Base-by-base conservation (phyloP, 2,113 vertebrate genomes). In the Platysteira castanea region DNA sequence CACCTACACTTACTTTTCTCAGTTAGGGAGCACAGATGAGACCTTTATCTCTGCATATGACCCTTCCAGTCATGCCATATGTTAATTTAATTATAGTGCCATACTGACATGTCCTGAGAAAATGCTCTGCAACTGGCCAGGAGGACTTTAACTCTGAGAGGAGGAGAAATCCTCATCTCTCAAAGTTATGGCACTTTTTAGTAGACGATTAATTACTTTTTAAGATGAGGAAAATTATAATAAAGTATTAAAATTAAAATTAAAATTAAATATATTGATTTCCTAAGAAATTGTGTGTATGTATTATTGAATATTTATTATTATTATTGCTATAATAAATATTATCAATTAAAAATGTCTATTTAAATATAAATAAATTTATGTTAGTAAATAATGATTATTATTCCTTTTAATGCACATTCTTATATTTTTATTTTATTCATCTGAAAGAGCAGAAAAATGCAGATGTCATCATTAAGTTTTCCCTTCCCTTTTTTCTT, bases 81-180 rank as follows among this genome's bases (percentile, higher is more conserved):
- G 3, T 44, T 50, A 26, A 49, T 86, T 84, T 90, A 81, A 47
- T 74, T 86, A 67, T 5, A 41, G 10, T 19, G 57, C 37, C 46
- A 18, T 0, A 0, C 20, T 37, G 44, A 31, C 0, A 0, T 13
- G 15, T 64, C 44, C 53, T 87, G 69, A 33, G 54, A 75, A 87
- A 79, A 61, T 7, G 7, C 3, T 57, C 22, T 79, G 14, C 52
- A 84, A 23, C 20, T 64, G 39, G 24, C 4, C 6, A 78, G 31
- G 11, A 27, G 30, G 37, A 31, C 18, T 86, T 90, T 59, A 44
- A 33, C 17, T 59, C 49, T 41, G 14, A 26, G 47, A 71, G 20
- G 6, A 84, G 31, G 5, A 54, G 10, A 41, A 95, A 78, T 23
- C 10, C 21, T 81, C n/a, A 15, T 47, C 2, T 57, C 17, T 75